These are phyloP conservation scores for Hapalemur alaotrensis DNA, from an alignment of 2,797 vertebrate species.

Conservation along the genomic window DNA sequence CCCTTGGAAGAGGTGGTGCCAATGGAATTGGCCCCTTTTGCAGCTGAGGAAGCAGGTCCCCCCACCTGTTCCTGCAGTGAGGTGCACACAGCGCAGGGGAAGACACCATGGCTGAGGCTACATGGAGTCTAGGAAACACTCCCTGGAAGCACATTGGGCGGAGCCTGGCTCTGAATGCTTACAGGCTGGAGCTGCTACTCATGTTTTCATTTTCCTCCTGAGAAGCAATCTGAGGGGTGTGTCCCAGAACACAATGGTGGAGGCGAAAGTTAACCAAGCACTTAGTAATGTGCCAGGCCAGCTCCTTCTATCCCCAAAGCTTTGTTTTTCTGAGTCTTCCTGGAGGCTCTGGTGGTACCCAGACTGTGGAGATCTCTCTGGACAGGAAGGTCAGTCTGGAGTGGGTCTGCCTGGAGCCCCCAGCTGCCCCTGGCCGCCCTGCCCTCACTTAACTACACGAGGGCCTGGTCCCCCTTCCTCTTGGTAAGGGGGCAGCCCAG, in stretches of 20 bases:
- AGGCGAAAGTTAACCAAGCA: neutral
- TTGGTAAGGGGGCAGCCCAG: neutral
- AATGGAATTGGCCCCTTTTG: neutral
- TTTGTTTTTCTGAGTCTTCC: neutral
- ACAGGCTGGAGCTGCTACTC: neutral
- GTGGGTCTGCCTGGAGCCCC: neutral
- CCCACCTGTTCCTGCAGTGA: neutral
- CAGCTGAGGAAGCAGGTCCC: neutral
- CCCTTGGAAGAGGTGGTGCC: neutral
- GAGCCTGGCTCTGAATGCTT: rapidly evolving
- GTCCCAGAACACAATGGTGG: neutral
- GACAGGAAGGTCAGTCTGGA: neutral
- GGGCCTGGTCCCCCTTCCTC: neutral
- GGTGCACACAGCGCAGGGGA: neutral
- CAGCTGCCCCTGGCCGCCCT: neutral
- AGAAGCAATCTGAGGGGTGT: neutral
- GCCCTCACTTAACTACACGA: no score
- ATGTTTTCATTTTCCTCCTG: neutral
- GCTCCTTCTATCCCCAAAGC: neutral
- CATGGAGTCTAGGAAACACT: neutral
- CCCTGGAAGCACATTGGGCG: no score
- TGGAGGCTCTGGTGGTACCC: neutral
- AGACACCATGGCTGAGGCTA: neutral
- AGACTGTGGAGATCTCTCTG: neutral
- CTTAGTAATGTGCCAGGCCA: no score